A percentile compares a stretch with the other conserved stretches of the same genome.
These are phyloP conservation scores for Drosophila meridionalis DNA, from an alignment of 2,888 invertebrate species.

Conservation along the genomic window DNA sequence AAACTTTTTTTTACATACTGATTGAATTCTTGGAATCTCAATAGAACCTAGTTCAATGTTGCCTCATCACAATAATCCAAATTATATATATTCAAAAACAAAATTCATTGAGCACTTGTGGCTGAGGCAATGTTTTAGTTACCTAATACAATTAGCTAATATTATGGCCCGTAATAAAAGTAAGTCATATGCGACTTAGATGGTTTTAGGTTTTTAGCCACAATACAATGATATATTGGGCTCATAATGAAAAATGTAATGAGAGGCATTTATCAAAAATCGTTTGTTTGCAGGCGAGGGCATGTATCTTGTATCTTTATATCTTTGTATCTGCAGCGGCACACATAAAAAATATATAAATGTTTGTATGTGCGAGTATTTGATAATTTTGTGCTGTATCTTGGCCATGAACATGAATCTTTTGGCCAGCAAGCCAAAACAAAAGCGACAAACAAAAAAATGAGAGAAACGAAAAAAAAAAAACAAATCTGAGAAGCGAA, in stretches of 20 bases:
- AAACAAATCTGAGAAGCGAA: conserved; percentile 25
- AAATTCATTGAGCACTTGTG: not conserved
- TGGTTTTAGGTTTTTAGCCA: conserved; percentile 37
- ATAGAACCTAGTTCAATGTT: not conserved
- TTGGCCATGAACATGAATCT: conserved; percentile 75
- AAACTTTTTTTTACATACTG: too few relatives aligned
- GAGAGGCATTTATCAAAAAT: conserved; percentile 78
- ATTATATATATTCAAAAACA: not conserved
- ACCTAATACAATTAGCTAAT: conserved; percentile 17
- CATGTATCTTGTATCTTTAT: conserved; percentile 47
- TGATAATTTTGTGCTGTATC: conserved; percentile 72
- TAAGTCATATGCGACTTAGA: conserved; percentile 15
- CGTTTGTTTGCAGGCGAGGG: conserved; percentile 57
- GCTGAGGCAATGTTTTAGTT: not conserved
- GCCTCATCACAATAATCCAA: not conserved
- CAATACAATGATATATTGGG: conserved; percentile 62
- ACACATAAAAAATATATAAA: conserved; percentile 55
- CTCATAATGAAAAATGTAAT: conserved; percentile 75
- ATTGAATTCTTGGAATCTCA: not conserved
- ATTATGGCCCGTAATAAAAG: conserved; percentile 20
- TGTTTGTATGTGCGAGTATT: conserved; percentile 58
- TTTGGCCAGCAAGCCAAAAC: conserved; percentile 42
- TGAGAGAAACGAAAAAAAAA: conserved; percentile 4
- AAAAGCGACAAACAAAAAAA: conserved; percentile 42
- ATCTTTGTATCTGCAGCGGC: conserved; percentile 59